Evolutionary conservation across 2,888 invertebrate genomes (phyloP).

Genomic region (Drosophila fungiperda): DNA sequence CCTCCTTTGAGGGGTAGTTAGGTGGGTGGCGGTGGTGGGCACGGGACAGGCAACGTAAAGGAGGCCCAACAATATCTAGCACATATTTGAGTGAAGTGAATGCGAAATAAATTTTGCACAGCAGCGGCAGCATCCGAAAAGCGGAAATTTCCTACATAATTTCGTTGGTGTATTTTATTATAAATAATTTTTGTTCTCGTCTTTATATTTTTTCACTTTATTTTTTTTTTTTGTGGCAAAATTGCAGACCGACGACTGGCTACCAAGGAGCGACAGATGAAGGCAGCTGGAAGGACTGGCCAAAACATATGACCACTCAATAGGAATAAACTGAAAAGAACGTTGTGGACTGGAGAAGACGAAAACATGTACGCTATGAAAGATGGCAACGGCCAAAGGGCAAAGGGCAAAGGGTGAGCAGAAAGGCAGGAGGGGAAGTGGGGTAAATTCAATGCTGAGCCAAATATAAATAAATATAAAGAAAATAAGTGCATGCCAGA

Average conservation of each 20-base stretch:
- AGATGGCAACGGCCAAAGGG: constrained; percentile 30
- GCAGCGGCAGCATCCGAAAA: constrained; percentile 41
- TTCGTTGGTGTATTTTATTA: constrained; percentile 75
- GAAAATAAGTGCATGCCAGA: constrained; percentile 77
- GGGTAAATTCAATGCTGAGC: constrained; percentile 51
- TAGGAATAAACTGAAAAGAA: constrained; percentile 37
- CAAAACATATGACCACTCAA: constrained; percentile 74
- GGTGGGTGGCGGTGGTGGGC: background rate
- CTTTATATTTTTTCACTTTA: background rate
- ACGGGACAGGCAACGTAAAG: background rate
- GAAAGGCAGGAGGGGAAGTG: background rate
- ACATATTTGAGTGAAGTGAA: constrained; percentile 52
- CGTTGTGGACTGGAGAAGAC: constrained; percentile 21
- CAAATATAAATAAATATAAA: constrained; percentile 76
- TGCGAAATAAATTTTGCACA: constrained; percentile 58
- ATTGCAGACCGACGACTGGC: constrained; percentile 34
- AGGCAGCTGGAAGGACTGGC: constrained; percentile 46
- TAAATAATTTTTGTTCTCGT: constrained; percentile 60
- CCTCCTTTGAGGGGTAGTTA: background rate
- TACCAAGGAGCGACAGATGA: constrained; percentile 45
- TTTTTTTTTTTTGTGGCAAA: constrained; percentile 12
- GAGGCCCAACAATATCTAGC: constrained; percentile 50
- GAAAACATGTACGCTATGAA: constrained; percentile 55
- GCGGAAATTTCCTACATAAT: constrained; percentile 71
- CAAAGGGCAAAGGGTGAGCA: constrained; percentile 3